phyloP scores from a whole-genome alignment of 2,113 vertebrate genomes.

The Rattus norvegicus region DNA sequence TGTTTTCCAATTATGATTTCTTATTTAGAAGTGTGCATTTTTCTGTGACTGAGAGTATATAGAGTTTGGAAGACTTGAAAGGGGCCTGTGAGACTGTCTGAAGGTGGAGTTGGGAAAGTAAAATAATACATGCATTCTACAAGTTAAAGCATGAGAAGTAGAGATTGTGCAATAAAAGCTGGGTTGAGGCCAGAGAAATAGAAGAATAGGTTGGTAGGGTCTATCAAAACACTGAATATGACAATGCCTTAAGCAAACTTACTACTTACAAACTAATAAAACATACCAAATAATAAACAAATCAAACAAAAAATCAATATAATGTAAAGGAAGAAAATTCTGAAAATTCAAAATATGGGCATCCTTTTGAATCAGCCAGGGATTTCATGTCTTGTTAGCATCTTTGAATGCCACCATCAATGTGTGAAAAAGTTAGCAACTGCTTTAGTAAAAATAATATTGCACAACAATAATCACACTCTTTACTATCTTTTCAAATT shows the following conservation, averaged over 20 bases:
- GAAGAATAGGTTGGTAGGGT: no score
- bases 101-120: not conserved
- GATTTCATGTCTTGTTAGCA: not conserved
- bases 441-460: not conserved
- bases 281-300: not conserved
- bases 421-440: not conserved
- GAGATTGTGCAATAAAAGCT: no score
- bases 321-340: not conserved
- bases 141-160: not conserved
- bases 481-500: not conserved
- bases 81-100: no score
- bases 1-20: no score
- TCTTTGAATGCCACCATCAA: not conserved
- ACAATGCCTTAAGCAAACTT: not conserved
- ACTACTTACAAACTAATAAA: not conserved
- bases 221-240: not conserved
- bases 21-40: no score
- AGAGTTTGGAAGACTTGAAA: no score
- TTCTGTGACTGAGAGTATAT: no score
- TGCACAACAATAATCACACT: not conserved
- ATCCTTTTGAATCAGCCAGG: not conserved
- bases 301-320: not conserved
- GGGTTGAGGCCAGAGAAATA: not conserved
- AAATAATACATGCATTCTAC: not conserved
- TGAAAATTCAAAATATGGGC: not conserved